Conservation (phyloP, 2,797 vertebrate species). For the Scyliorhinus canicula region DNA sequence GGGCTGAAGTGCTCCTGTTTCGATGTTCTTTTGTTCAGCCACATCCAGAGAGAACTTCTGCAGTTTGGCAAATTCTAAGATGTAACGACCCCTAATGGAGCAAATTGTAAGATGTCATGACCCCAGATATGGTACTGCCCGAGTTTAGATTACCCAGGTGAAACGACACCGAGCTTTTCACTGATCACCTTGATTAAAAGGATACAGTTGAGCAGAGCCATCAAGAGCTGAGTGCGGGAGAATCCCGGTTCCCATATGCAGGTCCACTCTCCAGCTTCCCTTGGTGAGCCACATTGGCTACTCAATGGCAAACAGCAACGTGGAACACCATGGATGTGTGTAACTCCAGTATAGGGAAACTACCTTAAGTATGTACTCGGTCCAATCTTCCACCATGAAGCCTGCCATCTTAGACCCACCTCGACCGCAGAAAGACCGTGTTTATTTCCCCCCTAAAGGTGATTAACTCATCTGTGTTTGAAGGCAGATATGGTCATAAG, state of each 20-base stretch:
- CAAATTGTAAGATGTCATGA: too few species aligned
- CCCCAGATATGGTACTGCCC: too few species aligned
- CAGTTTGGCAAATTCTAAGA: not conserved
- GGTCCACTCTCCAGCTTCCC: too few species aligned
- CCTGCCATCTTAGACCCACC: not conserved
- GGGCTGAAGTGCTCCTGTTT: too few species aligned
- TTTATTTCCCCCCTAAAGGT: too few species aligned
- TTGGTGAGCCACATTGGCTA: too few species aligned
- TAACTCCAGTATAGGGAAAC: too few species aligned
- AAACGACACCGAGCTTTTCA: not conserved
- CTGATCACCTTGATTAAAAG: not conserved
- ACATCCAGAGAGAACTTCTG: not conserved
- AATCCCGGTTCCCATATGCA: too few species aligned
- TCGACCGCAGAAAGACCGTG: not conserved
- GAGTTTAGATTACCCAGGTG: not conserved
- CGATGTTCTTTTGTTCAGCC: not conserved
- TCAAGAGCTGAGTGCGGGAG: too few species aligned
- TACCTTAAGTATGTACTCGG: too few species aligned
- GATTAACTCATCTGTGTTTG: not conserved
- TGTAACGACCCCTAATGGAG: too few species aligned
- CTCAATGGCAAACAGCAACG: not conserved
- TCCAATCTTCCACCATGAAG: not conserved
- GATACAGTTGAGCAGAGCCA: not conserved
- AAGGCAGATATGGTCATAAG: not conserved
- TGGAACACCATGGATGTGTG: not conserved